Percentiles rank a stretch among this genome's conserved stretches.
phyloP scores from a whole-genome alignment of 2,888 invertebrate species.

The Hypomecis atomaria region DNA sequence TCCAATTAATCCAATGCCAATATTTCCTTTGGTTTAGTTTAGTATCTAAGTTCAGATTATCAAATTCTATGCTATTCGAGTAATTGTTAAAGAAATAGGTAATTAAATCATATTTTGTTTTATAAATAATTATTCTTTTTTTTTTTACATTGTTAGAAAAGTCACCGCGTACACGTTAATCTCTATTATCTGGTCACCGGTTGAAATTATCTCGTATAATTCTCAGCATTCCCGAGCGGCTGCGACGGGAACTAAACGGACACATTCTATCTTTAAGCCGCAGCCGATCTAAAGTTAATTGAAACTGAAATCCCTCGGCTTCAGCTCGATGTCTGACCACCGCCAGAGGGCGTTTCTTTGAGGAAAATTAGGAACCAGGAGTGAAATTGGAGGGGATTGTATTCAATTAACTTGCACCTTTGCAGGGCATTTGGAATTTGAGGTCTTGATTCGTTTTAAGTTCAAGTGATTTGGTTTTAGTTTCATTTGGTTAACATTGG shows the following conservation, averaged over 20 bases:
- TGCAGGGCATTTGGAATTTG: neutral
- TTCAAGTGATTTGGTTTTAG: neutral
- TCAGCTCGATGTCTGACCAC: conserved; percentile 36
- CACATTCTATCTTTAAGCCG: conserved; percentile 46
- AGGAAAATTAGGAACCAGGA: conserved; percentile 24
- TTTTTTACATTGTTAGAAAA: no score
- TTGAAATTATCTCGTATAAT: conserved; percentile 21
- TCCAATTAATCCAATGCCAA: no score
- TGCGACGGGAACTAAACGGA: conserved; percentile 24
- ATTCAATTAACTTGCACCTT: conserved; percentile 18
- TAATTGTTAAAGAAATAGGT: no score
- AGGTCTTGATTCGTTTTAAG: neutral
- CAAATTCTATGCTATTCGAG: no score
- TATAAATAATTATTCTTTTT: no score
- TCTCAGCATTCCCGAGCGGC: conserved; percentile 12
- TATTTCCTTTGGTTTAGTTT: no score
- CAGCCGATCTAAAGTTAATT: conserved; percentile 55
- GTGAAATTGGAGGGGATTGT: conserved; percentile 20
- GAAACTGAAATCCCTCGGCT: conserved; percentile 54
- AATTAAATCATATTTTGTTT: no score
- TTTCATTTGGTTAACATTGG: no score
- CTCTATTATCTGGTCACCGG: conserved; percentile 13
- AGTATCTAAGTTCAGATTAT: no score
- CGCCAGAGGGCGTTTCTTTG: conserved; percentile 22
- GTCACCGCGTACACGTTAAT: neutral